phyloP scores from a whole-genome alignment of 2,113 vertebrate genomes.

The Neoarius graeffei region DNA sequence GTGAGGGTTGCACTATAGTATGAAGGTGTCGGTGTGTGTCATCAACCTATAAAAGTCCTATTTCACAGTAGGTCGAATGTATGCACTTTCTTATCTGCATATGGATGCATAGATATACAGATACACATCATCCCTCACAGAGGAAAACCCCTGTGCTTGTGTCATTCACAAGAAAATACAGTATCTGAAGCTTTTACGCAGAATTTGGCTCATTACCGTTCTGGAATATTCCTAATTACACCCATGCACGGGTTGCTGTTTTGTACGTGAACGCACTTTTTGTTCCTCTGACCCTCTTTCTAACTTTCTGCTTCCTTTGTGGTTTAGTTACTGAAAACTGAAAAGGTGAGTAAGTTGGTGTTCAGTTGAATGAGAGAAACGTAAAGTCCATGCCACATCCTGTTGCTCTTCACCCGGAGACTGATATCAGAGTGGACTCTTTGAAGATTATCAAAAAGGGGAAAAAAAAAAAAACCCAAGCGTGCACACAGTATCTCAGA shows the following conservation, averaged over 20 bases:
- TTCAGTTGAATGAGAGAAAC: not conserved
- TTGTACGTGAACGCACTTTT: slow-evolving; percentile 18
- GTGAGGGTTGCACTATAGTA: slow-evolving; percentile 17
- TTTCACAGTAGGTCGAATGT: not conserved
- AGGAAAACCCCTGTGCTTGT: slow-evolving; percentile 13
- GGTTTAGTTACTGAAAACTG: slow-evolving; percentile 1
- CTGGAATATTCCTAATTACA: slow-evolving; percentile 21
- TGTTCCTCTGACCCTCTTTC: slow-evolving; percentile 24
- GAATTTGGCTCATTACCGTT: not conserved
- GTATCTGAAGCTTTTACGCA: not conserved
- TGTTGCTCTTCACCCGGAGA: not conserved
- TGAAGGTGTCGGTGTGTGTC: slow-evolving; percentile 30
- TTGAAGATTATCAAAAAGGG: not conserved
- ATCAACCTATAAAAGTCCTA: slow-evolving; percentile 27
- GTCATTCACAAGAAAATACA: slow-evolving; percentile 8
- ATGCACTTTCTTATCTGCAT: not conserved
- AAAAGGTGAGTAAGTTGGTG: not conserved
- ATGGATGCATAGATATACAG: slow-evolving; percentile 23
- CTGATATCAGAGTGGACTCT: not conserved
- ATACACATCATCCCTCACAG: slow-evolving; percentile 22
- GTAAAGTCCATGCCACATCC: not conserved
- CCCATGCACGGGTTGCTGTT: slow-evolving; percentile 16
- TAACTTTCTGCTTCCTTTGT: slow-evolving; percentile 27
- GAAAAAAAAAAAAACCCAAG: not conserved
- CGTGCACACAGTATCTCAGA: not conserved